Evolutionary conservation across 2,888 invertebrate species (phyloP), one percentile per base, ranked within the genome.

Genomic region (Icerya purchasi): DNA sequence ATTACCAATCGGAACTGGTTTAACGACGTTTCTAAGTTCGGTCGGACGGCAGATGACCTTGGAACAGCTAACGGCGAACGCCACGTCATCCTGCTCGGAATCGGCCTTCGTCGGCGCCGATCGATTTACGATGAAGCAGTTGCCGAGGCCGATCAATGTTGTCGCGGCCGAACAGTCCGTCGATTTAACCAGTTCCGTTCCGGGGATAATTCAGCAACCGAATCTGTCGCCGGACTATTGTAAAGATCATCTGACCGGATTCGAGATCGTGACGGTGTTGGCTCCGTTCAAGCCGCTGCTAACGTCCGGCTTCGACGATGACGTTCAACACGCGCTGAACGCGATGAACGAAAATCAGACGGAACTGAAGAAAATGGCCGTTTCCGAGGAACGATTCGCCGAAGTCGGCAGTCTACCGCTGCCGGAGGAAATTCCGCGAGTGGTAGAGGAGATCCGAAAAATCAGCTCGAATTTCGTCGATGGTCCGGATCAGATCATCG

Each of bases 201-300:
- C 69, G 18, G 72, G 69, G 22, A 65, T 67, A 3, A 62, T 69
- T 22, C 67, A 68, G 59, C 67, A 68, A 56, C 66, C 68, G 3
- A 56, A 60, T 18, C 22, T 58, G 22, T 22, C 51, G 22, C 5
- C 14, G 14, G 14, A 36, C 5, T n/a, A n/a, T n/a, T n/a, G n/a
- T n/a, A 56, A 59, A 1, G 58, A 54, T 1, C 8, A n/a, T 21
- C 36, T 63, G 21, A 69, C 76, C 50, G 72, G 78, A 22, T 74
- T 82, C 63, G 79, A 81, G 68, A 75, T 73, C 62, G 77, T 80
- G 53, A 76, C 80, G n/a, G 76, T 80, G 68, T 75, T 80, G 54
- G 77, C 78, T 65, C 79, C 80, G 21, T 72, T 81, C 62, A 75
- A 75, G 63, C 77, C 80, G 3, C 71, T 79, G 20, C 75, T 74